Evolutionary conservation across 2,888 invertebrate species (phyloP), one percentile per base, ranked within the genome.

Genomic region (Pterostichus madidus): DNA sequence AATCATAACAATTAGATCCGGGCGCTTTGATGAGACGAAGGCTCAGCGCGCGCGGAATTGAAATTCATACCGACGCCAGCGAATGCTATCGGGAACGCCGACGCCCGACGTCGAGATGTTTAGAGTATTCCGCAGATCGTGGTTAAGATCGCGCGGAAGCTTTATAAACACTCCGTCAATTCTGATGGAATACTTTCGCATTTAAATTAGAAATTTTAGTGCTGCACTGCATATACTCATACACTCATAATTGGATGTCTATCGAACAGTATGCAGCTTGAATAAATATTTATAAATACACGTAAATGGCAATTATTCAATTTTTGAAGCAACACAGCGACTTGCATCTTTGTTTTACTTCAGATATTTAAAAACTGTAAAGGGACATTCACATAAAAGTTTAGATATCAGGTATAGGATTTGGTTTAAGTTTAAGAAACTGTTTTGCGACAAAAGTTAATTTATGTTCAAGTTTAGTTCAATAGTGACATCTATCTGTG

Each of bases 1-100:
- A 78, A 78, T 78, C 78, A 78, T 78, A 78, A 78, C 78, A 78
- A 78, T 78, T 61, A 78, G 78, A 78, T 44, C 44, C 78, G 39
- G 17, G 52, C 52, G 75, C 32, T 64, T 64, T 64, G 68, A 71
- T 71, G 68, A 71, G 68, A 44, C 39, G 68, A 71, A 13, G 56
- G 17, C 15, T 39, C 39, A 39, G 64, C 64, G 32, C 64, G 32
- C 64, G 13, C 13, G 68, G 44, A 71, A 71, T 71, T 71, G 68
- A 71, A 71, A 71, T 71, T 71, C 68, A 71, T 71, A 71, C 59
- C 31, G 11, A 24, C 17, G 31, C 10, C 59, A 31, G 24, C 64
- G 56, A 56, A 17, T 71, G 68, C 39, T 13, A 44, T 68, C 68
- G 35, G 2, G n/a, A 31, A 52, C 31, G 64, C 56, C 39, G 39